Evolutionary conservation across 2,888 invertebrate species (phyloP).

Genomic region (Iphiclides podalirius): DNA sequence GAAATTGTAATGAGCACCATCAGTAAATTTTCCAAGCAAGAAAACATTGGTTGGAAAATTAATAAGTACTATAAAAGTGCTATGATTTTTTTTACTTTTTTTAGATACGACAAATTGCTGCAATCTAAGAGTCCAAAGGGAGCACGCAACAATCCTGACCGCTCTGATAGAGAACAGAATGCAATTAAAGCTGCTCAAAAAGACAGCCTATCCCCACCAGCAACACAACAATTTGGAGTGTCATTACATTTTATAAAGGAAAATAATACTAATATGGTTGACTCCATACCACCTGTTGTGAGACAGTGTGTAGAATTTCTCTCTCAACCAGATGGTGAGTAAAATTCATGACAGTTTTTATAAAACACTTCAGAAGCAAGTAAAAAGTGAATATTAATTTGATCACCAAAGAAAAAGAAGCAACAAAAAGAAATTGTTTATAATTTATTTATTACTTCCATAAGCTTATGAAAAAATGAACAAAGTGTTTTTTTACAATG

Average conservation of each 20-base stretch:
- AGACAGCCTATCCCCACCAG: conserved; percentile 52
- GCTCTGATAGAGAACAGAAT: conserved; percentile 21
- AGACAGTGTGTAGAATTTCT: conserved; percentile 94
- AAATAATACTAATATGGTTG: conserved; percentile 86
- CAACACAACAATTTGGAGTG: conserved; percentile 97
- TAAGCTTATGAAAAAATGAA: no score
- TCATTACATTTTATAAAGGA: conserved; percentile 94
- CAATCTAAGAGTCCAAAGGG: conserved; percentile 79
- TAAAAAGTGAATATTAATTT: no score
- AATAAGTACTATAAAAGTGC: no score
- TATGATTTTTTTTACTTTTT: conserved; percentile 4
- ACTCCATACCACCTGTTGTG: conserved; percentile 95
- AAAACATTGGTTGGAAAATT: no score
- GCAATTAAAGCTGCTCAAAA: conserved; percentile 30
- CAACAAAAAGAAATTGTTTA: no score
- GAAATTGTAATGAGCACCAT: no score
- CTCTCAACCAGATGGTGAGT: conserved; percentile 91
- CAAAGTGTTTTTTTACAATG: no score
- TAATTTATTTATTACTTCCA: no score
- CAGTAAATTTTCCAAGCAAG: no score
- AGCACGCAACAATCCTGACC: conserved; percentile 36
- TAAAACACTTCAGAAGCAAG: no score
- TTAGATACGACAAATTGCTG: conserved; percentile 88
- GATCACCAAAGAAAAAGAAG: no score
- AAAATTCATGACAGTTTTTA: no score